phyloP scores from a whole-genome alignment of 2,113 vertebrate genomes.

The Corynorhinus townsendii region DNA sequence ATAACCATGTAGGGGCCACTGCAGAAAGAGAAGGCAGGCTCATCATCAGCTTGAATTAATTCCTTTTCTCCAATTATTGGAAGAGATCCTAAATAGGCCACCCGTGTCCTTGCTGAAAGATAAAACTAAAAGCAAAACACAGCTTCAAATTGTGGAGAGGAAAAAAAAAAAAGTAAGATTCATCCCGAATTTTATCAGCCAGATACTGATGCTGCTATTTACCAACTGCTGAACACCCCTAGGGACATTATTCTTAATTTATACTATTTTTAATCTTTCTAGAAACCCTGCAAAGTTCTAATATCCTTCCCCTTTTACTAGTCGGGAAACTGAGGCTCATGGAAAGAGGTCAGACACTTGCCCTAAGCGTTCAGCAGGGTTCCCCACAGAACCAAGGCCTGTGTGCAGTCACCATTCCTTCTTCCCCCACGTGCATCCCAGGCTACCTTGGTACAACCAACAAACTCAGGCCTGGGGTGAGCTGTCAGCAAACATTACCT shows the following conservation, averaged over 20 bases:
- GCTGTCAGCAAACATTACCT: neutral
- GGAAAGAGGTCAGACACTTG: neutral
- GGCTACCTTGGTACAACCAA: neutral
- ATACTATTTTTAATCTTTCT: neutral
- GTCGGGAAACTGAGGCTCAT: neutral
- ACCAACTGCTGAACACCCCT: neutral
- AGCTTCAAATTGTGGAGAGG: neutral
- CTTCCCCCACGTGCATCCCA: neutral
- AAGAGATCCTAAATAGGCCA: slow-evolving; percentile 81
- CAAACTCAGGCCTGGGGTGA: neutral
- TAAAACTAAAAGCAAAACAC: slow-evolving; percentile 79
- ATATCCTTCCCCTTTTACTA: neutral
- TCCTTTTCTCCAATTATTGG: slow-evolving; percentile 84
- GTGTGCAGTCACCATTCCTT: too few relatives aligned
- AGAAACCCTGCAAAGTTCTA: neutral
- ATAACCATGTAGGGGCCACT: slow-evolving; percentile 85
- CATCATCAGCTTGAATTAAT: slow-evolving; percentile 84
- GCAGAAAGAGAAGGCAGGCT: slow-evolving; percentile 81
- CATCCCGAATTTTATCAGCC: neutral
- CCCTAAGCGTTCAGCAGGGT: neutral
- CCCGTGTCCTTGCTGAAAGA: slow-evolving; percentile 70
- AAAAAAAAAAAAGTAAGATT: neutral
- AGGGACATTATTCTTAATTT: neutral
- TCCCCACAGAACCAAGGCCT: neutral
- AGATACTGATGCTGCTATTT: neutral